Percentiles rank a stretch among this genome's conserved stretches.
Conservation (phyloP, 2,888 invertebrate species). For the Cheilosia urbana region DNA sequence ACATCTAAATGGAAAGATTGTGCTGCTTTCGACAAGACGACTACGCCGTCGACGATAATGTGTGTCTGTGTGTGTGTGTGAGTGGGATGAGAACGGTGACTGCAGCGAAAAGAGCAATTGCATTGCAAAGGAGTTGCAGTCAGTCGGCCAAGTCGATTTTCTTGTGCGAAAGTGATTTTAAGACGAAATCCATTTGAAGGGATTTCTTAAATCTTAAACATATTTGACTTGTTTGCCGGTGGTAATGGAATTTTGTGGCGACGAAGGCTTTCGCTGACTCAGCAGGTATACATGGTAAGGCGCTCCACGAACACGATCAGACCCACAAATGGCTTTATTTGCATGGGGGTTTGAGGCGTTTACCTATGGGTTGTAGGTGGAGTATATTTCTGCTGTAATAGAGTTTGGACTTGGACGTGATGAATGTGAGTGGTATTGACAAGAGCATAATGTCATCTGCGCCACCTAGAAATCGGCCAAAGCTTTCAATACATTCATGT, state of each 20-base stretch:
- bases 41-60: not conserved
- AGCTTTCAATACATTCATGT: too few relatives aligned
- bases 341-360: too few relatives aligned
- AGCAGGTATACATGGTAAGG: too few relatives aligned
- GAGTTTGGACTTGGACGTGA: too few relatives aligned
- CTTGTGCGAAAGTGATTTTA: constrained; percentile 38
- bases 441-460: too few relatives aligned
- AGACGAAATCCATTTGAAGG: constrained; percentile 51
- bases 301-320: too few relatives aligned
- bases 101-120: constrained; percentile 31
- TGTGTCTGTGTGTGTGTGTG: not conserved
- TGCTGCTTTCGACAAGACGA: not conserved
- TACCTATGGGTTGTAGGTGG: too few relatives aligned
- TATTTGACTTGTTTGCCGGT: constrained; percentile 37
- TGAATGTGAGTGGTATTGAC: too few relatives aligned
- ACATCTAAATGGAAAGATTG: constrained; percentile 37
- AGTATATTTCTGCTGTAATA: too few relatives aligned
- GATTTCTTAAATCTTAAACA: constrained; percentile 54
- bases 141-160: constrained; percentile 46
- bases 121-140: constrained; percentile 14
- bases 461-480: too few relatives aligned
- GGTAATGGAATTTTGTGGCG: constrained; percentile 26
- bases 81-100: constrained; percentile 12
- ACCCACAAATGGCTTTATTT: too few relatives aligned
- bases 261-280: too few relatives aligned